Percentiles rank a stretch among this genome's conserved stretches.
Conservation (phyloP, 1,140 invertebrate genomes). For the Metopolophium dirhodum region DNA sequence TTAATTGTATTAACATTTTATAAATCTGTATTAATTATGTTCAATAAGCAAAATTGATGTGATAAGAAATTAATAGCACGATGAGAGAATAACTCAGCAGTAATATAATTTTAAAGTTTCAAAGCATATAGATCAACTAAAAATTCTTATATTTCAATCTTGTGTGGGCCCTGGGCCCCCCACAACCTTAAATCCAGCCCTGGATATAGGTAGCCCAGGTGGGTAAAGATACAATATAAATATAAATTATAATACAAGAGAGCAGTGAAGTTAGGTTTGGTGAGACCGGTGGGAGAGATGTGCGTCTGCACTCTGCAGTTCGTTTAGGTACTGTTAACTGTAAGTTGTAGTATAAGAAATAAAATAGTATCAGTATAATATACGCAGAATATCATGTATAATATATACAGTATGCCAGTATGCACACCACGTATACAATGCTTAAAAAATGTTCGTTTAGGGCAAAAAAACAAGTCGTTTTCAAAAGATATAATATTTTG, state of each 20-base stretch:
- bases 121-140: no score
- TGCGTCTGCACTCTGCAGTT: neutral
- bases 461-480: neutral
- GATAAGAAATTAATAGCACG: no score
- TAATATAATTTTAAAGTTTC: no score
- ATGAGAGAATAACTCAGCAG: no score
- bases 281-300: neutral
- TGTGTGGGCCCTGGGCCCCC: no score
- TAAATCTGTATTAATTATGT: no score
- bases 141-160: no score
- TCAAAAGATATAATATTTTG: neutral
- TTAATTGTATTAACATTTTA: no score
- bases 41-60: no score
- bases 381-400: neutral
- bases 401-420: neutral
- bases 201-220: no score
- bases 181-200: no score
- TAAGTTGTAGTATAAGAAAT: neutral
- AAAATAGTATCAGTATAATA: neutral
- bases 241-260: neutral
- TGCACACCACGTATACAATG: neutral
- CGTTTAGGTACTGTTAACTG: neutral
- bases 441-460: neutral
- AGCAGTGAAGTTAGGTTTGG: neutral
- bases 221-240: neutral